Evolutionary conservation across 1,140 invertebrate species (phyloP), one percentile per base, ranked within the genome.

Genomic region (Euschistus heros): DNA sequence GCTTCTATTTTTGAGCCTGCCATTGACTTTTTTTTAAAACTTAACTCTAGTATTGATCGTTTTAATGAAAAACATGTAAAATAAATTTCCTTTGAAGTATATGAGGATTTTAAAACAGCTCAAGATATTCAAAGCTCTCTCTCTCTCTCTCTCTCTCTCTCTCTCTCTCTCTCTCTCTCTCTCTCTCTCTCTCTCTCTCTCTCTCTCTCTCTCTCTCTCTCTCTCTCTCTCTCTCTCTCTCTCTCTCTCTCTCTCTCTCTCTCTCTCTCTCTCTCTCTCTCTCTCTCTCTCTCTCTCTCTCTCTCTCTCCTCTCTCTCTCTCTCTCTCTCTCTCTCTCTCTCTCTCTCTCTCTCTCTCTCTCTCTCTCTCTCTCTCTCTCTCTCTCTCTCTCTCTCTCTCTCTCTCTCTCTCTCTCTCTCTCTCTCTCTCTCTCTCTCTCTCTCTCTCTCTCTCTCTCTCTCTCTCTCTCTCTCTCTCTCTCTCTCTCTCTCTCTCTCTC

Each of bases 171-270:
- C 68, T 69, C 67, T 69, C 72, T 66, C 71, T 67, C 67, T 67
- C 71, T 70, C 70, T 69, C 74, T 74, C 71, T 68, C 70, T 74
- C 67, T 63, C 69, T 68, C 68, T 68, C 65, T 63, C 60, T 66
- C 62, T 61, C 57, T 20, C 20, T 60, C 55, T 50, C 61, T 66
- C 62, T 66, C 62, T 50, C 20, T 27, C 61, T 67, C 64, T 70
- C 52, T 66, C 37, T 33, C 57, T 18, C 44, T 33, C 57, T 69
- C 67, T 67, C 52, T 55, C 30, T 62, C 20, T 63, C 50, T 47
- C 57, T 46, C 10, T 46, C 66, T 24, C 22, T 42, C 46, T 57
- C 26, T 44, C 44, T 61, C 42, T 57, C 22, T 27, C 33, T 44
- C 64, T 54, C 17, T 59, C 37, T 46, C 47, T 52, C 63, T 18